Conservation (phyloP, 2,113 vertebrate species). For the Scatophagus argus region DNA sequence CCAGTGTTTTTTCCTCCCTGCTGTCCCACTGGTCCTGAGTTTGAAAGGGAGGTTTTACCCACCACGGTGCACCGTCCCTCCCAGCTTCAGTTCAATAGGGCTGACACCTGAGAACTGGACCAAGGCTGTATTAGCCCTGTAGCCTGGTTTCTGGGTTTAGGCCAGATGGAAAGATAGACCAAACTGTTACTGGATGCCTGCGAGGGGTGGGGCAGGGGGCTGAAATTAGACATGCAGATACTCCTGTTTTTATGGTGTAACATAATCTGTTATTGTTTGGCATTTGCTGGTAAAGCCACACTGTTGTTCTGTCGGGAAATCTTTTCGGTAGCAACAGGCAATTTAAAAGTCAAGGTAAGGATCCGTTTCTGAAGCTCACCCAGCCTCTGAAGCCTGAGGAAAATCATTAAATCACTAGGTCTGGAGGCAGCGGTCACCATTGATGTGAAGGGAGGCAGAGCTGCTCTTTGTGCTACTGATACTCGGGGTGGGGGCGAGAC, state of each 20-base stretch:
- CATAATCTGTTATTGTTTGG: conserved; percentile 52
- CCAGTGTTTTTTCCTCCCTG: conserved; percentile 11
- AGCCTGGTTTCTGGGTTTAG: conserved; percentile 43
- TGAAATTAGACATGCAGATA: conserved; percentile 50
- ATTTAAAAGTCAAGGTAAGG: conserved; percentile 34
- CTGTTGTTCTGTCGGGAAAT: conserved; percentile 35
- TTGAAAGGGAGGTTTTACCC: conserved; percentile 31
- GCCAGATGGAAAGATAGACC: conserved; percentile 55
- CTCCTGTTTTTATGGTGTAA: conserved; percentile 50
- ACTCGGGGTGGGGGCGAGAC: conserved; percentile 20
- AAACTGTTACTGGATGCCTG: conserved; percentile 49
- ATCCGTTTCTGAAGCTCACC: conserved; percentile 36
- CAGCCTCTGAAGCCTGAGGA: conserved; percentile 59
- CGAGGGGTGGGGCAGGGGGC: conserved; percentile 20
- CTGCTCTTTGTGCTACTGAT: conserved; percentile 72
- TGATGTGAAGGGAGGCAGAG: conserved; percentile 68
- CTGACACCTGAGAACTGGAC: conserved; percentile 67
- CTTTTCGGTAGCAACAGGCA: conserved; percentile 34
- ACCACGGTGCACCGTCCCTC: conserved; percentile 9
- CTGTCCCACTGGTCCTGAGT: conserved; percentile 29
- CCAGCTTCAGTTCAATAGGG: conserved; percentile 56
- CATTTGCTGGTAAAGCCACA: conserved; percentile 24
- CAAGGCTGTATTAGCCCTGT: conserved; percentile 36
- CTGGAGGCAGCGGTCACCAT: conserved; percentile 57
- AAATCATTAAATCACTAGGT: conserved; percentile 72